Base-by-base conservation (phyloP, 2,888 invertebrate genomes). In the Eurytoma adleriae region DNA sequence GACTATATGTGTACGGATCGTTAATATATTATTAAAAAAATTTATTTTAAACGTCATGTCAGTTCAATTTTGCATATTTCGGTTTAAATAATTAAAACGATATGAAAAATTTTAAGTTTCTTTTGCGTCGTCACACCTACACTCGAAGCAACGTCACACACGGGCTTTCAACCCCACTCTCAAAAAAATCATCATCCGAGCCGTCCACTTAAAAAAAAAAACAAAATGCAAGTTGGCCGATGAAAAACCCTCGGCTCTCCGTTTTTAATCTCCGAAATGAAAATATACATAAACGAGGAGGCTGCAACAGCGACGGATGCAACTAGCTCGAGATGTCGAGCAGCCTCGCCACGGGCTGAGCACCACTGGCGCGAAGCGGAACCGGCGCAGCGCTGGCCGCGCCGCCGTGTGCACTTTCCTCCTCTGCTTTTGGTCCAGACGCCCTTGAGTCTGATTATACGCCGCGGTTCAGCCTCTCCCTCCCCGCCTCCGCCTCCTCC, bases 381-480 rank as follows among this genome's bases (percentile, higher is more conserved):
- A 86, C 83, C 85, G 82, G 78, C 83, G 84, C 80, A 68, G 83
- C 83, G 40, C 24, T 24, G 24, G 24, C 24, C 24, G 24, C 24
- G 24, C 24, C 24, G 24, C 84, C 81, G 72, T 82, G 83, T 86
- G 86, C 85, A 85, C 86, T 87, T 86, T 86, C 83, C 84, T 84
- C 86, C 83, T 84, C 83, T 73, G 79, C 80, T 86, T 86, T 87
- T 86, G 84, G 86, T 85, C 85, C 88, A 87, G 88, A 89, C 87
- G 87, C 87, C 88, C 89, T 88, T 88, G 88, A 88, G 87, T 88
- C 87, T 86, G 88, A 88, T 88, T 88, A 87, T 86, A 88, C 85
- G 84, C 85, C 85, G 83, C 83, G 79, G 73, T 71, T 80, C 83
- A 83, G 77, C 76, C 73, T 54, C 62, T 30, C 52, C 64, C 61